These are phyloP conservation scores for Acanthococcus lagerstroemiae DNA, from an alignment of 2,888 invertebrate species.

Conservation along the genomic window DNA sequence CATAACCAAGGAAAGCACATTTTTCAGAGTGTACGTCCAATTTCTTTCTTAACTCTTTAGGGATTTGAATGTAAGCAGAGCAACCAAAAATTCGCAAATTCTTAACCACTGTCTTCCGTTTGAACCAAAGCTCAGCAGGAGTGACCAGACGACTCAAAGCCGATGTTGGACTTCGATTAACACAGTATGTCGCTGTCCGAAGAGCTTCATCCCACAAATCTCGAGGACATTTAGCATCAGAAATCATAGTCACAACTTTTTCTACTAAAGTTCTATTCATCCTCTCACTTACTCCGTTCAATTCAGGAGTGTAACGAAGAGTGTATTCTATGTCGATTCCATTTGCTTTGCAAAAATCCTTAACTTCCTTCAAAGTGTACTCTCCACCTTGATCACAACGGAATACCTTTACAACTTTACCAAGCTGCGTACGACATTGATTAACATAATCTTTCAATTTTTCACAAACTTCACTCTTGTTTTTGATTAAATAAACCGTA, in stretches of 20 bases:
- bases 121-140: background rate
- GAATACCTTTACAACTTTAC: background rate
- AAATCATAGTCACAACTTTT: background rate
- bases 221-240: background rate
- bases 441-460: slow-evolving; percentile 35
- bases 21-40: background rate
- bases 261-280: background rate
- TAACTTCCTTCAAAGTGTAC: slow-evolving; percentile 17
- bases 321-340: too few species aligned
- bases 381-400: slow-evolving; percentile 35
- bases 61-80: background rate
- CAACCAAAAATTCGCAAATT: background rate
- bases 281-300: background rate
- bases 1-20: background rate
- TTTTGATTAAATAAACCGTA: slow-evolving; percentile 35
- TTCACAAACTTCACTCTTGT: slow-evolving; percentile 37
- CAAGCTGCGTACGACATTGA: background rate
- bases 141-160: background rate
- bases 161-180: background rate
- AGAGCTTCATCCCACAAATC: background rate
- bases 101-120: background rate
- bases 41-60: background rate
- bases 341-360: slow-evolving; percentile 14
- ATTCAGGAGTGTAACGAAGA: too few species aligned
- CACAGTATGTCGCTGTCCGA: background rate